Conservation (phyloP, 2,113 vertebrate species). For the Pollachius pollachius region DNA sequence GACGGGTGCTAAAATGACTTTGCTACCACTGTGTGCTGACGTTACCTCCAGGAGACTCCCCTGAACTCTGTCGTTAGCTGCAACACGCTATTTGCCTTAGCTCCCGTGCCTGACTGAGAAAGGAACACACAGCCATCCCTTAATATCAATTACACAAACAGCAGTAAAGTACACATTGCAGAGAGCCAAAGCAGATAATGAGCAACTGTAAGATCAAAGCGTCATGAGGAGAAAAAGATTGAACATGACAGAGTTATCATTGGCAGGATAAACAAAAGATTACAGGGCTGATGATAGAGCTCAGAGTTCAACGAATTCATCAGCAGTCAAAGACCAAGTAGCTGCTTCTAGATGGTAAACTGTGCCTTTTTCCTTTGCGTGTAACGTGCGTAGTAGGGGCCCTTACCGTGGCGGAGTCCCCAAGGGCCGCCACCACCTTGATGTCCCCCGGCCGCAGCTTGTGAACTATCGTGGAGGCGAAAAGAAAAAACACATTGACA, state of each 20-base stretch:
- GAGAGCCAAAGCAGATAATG: background rate
- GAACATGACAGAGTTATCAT: conserved; percentile 17
- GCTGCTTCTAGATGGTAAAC: background rate
- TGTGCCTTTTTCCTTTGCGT: background rate
- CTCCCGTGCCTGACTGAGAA: conserved; percentile 77
- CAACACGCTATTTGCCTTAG: conserved; percentile 59
- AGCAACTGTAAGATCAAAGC: background rate
- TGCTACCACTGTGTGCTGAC: background rate
- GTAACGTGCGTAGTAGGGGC: background rate
- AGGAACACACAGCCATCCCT: conserved; percentile 1
- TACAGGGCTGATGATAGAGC: conserved; percentile 28
- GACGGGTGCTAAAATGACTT: background rate
- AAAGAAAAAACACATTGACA: background rate
- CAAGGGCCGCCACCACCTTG: conserved; percentile 83
- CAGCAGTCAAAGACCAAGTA: no score
- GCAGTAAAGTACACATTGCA: background rate
- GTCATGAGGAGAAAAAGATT: background rate
- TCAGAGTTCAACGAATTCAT: conserved; percentile 34
- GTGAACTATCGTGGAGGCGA: conserved; percentile 71
- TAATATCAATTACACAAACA: background rate
- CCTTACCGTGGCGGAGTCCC: conserved; percentile 86
- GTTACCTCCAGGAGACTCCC: conserved; percentile 89
- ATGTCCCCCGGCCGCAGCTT: conserved; percentile 81
- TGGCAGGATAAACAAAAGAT: background rate
- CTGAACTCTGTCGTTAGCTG: conserved; percentile 65